Percentiles rank a stretch among this genome's conserved stretches.
Evolutionary conservation across 2,797 vertebrate genomes (phyloP).

Genomic region (Percopsis omiscomaycus): DNA sequence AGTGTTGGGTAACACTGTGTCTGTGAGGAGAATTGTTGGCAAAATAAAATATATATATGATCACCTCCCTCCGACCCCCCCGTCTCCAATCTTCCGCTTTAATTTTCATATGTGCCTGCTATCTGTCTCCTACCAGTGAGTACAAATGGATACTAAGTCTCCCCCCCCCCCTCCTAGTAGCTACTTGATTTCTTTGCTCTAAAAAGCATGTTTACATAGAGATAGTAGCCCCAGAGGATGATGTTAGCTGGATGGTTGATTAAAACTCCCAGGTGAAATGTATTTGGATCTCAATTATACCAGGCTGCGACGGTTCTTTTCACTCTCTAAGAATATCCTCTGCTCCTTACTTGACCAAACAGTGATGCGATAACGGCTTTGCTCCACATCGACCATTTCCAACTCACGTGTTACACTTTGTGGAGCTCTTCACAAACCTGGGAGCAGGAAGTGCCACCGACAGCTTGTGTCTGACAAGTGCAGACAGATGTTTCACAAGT

Average conservation of each 20-base stretch:
- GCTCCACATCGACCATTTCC: constrained; percentile 18
- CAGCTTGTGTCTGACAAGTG: constrained; percentile 2
- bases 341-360: constrained; percentile 1
- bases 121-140: constrained; percentile 20
- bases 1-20: constrained; percentile 8
- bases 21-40: constrained; percentile 9
- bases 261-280: constrained; percentile 41
- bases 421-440: constrained; percentile 11
- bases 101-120: constrained; percentile 11
- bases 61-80: not conserved
- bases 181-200: constrained; percentile 40
- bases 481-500: not conserved
- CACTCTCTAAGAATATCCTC: not conserved
- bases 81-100: constrained; percentile 1
- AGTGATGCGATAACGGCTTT: constrained; percentile 17
- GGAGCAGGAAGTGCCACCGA: constrained; percentile 1
- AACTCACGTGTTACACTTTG: constrained; percentile 2
- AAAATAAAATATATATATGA: not conserved
- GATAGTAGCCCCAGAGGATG: constrained; percentile 28
- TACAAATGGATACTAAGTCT: no score
- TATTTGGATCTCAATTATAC: constrained; percentile 62
- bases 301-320: constrained; percentile 7
- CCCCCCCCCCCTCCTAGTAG: constrained; percentile 10
- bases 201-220: constrained; percentile 24
- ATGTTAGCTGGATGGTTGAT: constrained; percentile 52